Conservation (phyloP, 2,113 vertebrate genomes). For the Planiliza haematocheilus region DNA sequence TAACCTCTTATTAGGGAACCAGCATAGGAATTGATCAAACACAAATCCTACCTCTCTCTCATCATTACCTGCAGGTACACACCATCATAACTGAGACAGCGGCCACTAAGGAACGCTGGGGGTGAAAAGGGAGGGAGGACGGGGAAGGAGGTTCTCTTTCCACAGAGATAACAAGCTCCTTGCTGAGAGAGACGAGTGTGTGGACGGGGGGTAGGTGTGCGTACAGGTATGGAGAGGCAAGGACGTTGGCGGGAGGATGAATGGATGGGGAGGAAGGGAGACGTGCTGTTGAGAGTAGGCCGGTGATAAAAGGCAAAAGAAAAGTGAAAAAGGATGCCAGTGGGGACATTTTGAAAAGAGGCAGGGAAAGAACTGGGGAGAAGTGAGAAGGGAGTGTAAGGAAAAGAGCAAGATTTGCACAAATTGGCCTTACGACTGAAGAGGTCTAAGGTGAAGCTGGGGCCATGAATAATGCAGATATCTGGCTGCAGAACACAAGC, state of each 20-base stretch:
- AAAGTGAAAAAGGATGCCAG: slow-evolving; percentile 7
- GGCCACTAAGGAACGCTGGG: neutral
- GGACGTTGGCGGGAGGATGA: slow-evolving; percentile 37
- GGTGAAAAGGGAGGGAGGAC: neutral
- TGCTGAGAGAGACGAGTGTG: slow-evolving; percentile 15
- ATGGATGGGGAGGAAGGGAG: slow-evolving; percentile 20
- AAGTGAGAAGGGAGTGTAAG: neutral
- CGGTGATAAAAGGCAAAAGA: slow-evolving; percentile 1
- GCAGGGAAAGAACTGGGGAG: neutral
- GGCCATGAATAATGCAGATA: slow-evolving; percentile 65
- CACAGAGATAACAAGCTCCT: slow-evolving; percentile 66
- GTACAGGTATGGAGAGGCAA: slow-evolving; percentile 21
- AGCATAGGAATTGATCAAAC: slow-evolving; percentile 51
- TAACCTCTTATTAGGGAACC: slow-evolving; percentile 41
- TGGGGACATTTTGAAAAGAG: neutral
- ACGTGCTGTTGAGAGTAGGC: slow-evolving; percentile 27
- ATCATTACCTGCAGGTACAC: slow-evolving; percentile 55
- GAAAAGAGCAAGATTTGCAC: slow-evolving; percentile 34
- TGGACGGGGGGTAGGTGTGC: slow-evolving; percentile 2
- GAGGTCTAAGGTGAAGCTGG: slow-evolving; percentile 48
- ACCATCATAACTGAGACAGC: slow-evolving; percentile 40
- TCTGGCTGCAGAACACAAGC: slow-evolving; percentile 25
- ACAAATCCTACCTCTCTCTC: slow-evolving; percentile 33
- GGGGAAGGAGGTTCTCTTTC: slow-evolving; percentile 19
- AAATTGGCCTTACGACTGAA: slow-evolving; percentile 29